Evolutionary conservation across 2,888 invertebrate species (phyloP).

Genomic region (Tethea ocularis): DNA sequence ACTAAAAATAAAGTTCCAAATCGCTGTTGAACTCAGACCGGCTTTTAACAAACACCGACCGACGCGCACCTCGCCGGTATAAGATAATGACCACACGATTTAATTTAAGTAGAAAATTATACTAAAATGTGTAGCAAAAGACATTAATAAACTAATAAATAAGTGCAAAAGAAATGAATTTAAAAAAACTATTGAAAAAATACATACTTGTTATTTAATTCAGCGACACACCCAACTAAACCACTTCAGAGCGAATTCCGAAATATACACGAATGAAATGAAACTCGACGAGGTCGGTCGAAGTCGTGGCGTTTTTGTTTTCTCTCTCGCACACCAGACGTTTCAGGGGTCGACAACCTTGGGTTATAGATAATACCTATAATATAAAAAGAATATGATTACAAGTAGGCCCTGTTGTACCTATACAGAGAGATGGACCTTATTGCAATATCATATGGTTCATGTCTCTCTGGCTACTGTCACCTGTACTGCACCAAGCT

Average conservation of each 20-base stretch:
- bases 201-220: constrained; percentile 66
- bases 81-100: constrained; percentile 21
- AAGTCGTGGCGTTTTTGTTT: constrained; percentile 64
- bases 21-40: constrained; percentile 56
- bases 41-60: constrained; percentile 36
- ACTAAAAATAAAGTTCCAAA: constrained; percentile 65
- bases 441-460: too few species aligned
- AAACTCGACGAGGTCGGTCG: constrained; percentile 60
- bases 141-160: neutral
- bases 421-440: too few species aligned
- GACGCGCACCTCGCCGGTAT: constrained; percentile 32
- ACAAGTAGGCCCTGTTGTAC: neutral
- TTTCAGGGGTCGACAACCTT: constrained; percentile 53
- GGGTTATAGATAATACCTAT: constrained; percentile 27
- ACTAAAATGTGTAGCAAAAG: neutral
- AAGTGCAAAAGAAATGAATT: neutral
- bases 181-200: constrained; percentile 22
- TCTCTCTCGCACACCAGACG: constrained; percentile 62
- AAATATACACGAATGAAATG: constrained; percentile 67
- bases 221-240: constrained; percentile 71
- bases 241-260: constrained; percentile 61
- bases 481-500: too few species aligned
- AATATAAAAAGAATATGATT: too few species aligned
- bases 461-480: too few species aligned
- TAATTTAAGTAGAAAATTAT: constrained; percentile 14